These are phyloP conservation scores for Erynnis tages DNA, from an alignment of 2,888 invertebrate species.

Conservation along the genomic window DNA sequence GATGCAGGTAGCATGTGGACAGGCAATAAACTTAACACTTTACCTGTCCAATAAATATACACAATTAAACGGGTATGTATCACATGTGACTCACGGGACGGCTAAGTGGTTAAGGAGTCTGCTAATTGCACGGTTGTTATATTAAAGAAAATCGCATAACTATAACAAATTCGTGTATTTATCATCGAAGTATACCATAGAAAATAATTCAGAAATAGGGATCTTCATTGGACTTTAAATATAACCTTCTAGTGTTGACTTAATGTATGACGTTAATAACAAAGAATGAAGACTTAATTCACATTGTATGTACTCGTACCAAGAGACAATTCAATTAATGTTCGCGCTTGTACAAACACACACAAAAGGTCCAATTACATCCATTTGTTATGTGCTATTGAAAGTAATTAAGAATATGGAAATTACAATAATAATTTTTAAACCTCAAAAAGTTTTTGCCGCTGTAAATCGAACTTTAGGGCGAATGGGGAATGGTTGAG, in stretches of 20 bases:
- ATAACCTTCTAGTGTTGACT: constrained; percentile 39
- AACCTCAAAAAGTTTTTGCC: constrained; percentile 14
- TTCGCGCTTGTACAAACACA: constrained; percentile 39
- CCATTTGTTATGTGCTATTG: constrained; percentile 48
- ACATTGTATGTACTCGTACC: constrained; percentile 47
- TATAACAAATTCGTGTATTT: too few species aligned
- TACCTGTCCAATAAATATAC: too few species aligned
- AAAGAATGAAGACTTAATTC: constrained; percentile 51
- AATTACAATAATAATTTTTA: not conserved
- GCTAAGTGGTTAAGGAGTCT: too few species aligned
- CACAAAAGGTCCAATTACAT: constrained; percentile 56
- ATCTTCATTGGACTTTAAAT: constrained; percentile 1
- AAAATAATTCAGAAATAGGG: too few species aligned
- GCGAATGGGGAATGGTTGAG: not conserved
- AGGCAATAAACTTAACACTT: too few species aligned
- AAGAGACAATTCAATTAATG: constrained; percentile 47
- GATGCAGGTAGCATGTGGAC: too few species aligned
- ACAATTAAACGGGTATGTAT: too few species aligned
- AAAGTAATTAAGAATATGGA: constrained; percentile 15
- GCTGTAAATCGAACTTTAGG: constrained; percentile 2
- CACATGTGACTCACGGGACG: too few species aligned
- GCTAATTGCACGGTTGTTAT: too few species aligned
- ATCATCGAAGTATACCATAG: too few species aligned
- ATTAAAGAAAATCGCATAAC: too few species aligned
- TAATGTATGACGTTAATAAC: constrained; percentile 46